phyloP scores from a whole-genome alignment of 2,113 vertebrate genomes.

The Setophaga coronata region DNA sequence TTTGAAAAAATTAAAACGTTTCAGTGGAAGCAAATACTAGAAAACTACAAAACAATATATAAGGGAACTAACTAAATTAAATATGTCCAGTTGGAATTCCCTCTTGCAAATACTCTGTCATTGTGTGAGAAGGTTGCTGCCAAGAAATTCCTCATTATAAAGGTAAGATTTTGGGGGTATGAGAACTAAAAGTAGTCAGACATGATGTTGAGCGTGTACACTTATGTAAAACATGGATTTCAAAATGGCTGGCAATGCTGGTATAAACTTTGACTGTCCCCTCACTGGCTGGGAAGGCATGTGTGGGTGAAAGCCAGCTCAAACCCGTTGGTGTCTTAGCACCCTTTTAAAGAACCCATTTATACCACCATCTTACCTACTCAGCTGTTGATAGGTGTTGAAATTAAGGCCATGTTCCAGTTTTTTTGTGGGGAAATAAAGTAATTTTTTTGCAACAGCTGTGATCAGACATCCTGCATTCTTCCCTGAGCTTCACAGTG shows the following conservation, averaged over 20 bases:
- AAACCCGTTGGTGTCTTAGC: accelerated
- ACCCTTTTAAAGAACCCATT: background rate
- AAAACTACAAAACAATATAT: background rate
- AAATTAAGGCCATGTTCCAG: background rate
- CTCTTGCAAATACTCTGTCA: background rate
- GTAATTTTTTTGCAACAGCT: background rate
- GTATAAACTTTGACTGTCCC: background rate
- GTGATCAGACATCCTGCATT: background rate
- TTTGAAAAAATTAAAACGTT: background rate
- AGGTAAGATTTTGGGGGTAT: background rate
- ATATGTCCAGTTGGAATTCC: background rate
- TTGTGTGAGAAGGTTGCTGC: background rate
- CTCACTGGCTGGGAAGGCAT: background rate
- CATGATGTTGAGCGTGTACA: background rate
- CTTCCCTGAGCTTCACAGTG: background rate
- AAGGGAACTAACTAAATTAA: background rate
- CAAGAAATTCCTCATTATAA: background rate
- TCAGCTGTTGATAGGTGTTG: background rate
- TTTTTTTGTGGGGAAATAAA: background rate
- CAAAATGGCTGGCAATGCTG: background rate
- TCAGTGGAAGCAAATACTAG: background rate
- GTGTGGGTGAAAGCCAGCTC: background rate
- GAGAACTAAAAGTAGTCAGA: background rate
- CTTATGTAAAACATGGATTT: background rate
- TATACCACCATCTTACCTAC: background rate